Percentiles rank a stretch among this genome's conserved stretches.
phyloP scores from a whole-genome alignment of 2,888 invertebrate species.

The Trachelus stipa region DNA sequence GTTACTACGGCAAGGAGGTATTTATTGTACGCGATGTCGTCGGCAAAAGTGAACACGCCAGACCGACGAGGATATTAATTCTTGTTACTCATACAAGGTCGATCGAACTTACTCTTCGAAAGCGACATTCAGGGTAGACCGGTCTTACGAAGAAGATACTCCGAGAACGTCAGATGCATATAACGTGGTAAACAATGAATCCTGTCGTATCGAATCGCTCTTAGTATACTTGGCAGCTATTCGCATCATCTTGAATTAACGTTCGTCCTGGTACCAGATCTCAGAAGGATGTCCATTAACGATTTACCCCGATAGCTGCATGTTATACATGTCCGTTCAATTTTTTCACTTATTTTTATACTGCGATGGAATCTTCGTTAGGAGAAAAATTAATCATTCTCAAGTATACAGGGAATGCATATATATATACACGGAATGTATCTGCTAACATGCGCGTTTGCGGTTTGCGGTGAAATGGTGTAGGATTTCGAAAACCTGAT shows the following conservation, averaged over 20 bases:
- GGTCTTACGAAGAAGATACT: background rate
- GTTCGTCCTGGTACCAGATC: constrained; percentile 8
- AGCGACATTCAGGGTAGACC: background rate
- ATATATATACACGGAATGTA: too few relatives aligned
- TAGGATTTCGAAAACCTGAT: too few relatives aligned
- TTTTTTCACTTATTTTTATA: background rate
- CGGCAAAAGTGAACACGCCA: constrained; percentile 35
- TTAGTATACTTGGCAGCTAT: constrained; percentile 17
- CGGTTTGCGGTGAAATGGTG: too few relatives aligned
- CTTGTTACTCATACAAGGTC: constrained; percentile 31
- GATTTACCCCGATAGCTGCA: background rate
- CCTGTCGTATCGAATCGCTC: constrained; percentile 36
- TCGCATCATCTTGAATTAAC: constrained; percentile 28
- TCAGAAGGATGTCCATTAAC: background rate
- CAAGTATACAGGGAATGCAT: background rate
- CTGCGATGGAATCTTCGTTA: background rate
- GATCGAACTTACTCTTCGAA: background rate
- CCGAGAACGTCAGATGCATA: constrained; percentile 14
- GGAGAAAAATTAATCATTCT: background rate
- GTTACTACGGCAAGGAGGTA: constrained; percentile 36
- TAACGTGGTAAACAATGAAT: constrained; percentile 36
- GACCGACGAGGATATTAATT: constrained; percentile 38
- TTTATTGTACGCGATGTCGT: constrained; percentile 39
- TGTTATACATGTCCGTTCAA: background rate
- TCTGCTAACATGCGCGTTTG: too few relatives aligned